Percentiles rank a stretch among this genome's conserved stretches.
Evolutionary conservation across 2,113 vertebrate species (phyloP).

Genomic region (crab-eating macaque (Macaca fascicularis)): DNA sequence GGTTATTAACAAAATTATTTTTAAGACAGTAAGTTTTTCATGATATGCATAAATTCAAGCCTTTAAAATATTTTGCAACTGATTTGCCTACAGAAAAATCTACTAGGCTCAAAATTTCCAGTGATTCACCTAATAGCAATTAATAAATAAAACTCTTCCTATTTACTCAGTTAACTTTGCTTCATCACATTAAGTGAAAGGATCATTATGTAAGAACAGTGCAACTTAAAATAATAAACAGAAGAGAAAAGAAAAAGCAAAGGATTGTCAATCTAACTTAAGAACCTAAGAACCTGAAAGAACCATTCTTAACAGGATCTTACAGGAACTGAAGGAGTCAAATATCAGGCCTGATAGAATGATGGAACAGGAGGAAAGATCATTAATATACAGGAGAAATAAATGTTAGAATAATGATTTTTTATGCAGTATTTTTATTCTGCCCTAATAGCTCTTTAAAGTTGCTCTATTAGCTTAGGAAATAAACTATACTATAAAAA

Average conservation of each 20-base stretch:
- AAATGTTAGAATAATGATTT: background rate
- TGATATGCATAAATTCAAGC: background rate
- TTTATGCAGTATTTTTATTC: conserved; percentile 40
- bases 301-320: background rate
- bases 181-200: background rate
- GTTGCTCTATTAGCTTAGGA: conserved; percentile 47
- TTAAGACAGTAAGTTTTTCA: conserved; percentile 7
- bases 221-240: background rate
- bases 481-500: conserved; percentile 52
- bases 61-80: background rate
- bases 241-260: background rate
- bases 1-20: background rate
- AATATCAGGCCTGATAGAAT: conserved; percentile 1
- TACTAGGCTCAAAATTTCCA: background rate
- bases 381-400: background rate
- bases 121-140: background rate
- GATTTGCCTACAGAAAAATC: background rate
- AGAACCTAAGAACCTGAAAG: background rate
- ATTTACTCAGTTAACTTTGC: background rate
- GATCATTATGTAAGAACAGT: background rate
- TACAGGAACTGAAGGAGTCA: background rate
- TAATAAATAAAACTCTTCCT: conserved; percentile 15
- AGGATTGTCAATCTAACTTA: background rate
- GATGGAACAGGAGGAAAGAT: background rate
- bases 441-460: background rate